Base-by-base conservation (phyloP, 2,113 vertebrate species). In the Ramphastos sulfuratus region DNA sequence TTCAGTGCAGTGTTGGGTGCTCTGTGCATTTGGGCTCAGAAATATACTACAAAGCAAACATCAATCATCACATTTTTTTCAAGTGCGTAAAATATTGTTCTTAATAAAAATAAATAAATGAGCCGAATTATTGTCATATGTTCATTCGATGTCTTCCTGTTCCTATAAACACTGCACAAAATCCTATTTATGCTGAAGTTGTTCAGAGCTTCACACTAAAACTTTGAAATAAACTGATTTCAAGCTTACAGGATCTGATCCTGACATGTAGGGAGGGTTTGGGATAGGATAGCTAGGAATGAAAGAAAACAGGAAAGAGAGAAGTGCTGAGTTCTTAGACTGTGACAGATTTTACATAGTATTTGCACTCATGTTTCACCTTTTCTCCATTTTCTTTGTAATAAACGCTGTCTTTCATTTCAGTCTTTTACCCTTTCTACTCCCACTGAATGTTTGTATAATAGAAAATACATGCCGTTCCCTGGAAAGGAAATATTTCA, bases 401-500 rank as follows among this genome's bases (percentile, higher is more conserved):
- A 71, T 21, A 87, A 7, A 44, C 31, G 67, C 42, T 69, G 4
- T 37, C 14, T 78, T 92, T 64, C 75, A 31, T 80, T 73, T 88
- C 54, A 54, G 30, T 42, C 5, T 63, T 73, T 76, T 80, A 28
- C 7, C 44, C 3, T 8, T 17, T 2, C 28, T 58, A 7, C 12
- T 72, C 14, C 25, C 31, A 77, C 42, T 69, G 59, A 59, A 23
- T 74, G 27, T 78, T 97, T 97, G 55, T 59, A 27, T 60, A 92
- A 71, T 5, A 83, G 48, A 91, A 87, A 92, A 95, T 94, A 60
- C 39, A 77, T 67, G 52, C 44, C 79, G 20, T 75, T 93, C 82
- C 37, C 87, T 93, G 69, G 69, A 87, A 96, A 88, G 56, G 86
- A 94, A 94, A 61, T 83, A 66, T 63, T 94, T 66, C 5, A 54